These are phyloP conservation scores for Sus cebifrons DNA, from an alignment of 2,797 vertebrate species.

Conservation along the genomic window DNA sequence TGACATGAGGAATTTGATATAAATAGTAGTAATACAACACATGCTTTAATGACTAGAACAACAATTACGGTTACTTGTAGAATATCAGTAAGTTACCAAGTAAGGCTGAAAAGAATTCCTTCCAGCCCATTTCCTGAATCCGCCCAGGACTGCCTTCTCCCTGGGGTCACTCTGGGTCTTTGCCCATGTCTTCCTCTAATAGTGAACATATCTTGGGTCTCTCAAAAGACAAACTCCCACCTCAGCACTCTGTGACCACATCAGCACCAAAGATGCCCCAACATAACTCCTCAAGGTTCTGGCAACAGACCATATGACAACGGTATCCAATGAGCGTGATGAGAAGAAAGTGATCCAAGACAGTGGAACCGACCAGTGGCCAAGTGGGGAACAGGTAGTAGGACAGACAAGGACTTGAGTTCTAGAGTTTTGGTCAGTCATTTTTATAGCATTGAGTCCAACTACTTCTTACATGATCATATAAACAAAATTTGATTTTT, in stretches of 20 bases:
- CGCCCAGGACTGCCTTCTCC: neutral
- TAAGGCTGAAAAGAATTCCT: neutral
- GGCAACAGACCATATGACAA: neutral
- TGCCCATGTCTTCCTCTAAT: neutral
- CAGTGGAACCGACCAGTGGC: neutral
- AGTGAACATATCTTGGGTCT: neutral
- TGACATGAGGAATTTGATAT: constrained; percentile 32
- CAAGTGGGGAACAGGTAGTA: neutral
- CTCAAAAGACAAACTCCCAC: constrained; percentile 27
- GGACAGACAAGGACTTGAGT: neutral
- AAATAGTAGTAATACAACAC: constrained; percentile 2
- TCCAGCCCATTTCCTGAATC: neutral
- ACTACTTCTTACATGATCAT: neutral
- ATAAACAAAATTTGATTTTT: constrained; percentile 41
- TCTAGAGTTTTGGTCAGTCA: neutral
- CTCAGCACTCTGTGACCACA: neutral
- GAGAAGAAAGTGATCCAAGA: neutral
- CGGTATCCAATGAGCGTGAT: neutral
- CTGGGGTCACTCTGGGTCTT: neutral
- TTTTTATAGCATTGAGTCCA: neutral
- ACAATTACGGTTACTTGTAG: constrained; percentile 25
- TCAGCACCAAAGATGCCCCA: neutral
- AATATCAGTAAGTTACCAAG: constrained; percentile 52
- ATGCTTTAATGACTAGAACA: constrained; percentile 8
- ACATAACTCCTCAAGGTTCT: neutral